phyloP scores from a whole-genome alignment of 2,797 vertebrate species.

The Sebastes minor region DNA sequence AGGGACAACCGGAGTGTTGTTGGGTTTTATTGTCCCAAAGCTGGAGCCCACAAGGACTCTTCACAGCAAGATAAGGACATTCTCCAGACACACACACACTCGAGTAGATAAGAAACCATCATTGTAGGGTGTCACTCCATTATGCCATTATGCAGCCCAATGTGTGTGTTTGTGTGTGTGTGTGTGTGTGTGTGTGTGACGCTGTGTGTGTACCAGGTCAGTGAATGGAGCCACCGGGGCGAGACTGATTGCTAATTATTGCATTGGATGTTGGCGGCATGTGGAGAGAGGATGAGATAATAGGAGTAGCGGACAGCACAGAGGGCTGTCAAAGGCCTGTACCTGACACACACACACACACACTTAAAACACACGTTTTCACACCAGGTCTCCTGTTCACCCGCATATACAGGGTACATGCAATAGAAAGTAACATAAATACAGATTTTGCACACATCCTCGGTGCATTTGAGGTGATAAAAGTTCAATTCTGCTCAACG shows the following conservation, averaged over 20 bases:
- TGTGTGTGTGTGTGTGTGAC: not conserved
- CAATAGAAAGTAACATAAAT: not conserved
- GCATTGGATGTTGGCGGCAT: constrained; percentile 49
- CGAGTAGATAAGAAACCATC: constrained; percentile 25
- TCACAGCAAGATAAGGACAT: constrained; percentile 47
- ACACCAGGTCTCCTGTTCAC: not conserved
- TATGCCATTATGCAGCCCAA: constrained; percentile 13
- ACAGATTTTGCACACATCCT: not conserved
- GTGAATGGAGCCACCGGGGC: constrained; percentile 54
- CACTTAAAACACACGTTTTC: not conserved
- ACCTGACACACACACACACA: constrained; percentile 17
- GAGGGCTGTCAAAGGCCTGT: constrained; percentile 5
- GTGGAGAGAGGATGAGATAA: constrained; percentile 55
- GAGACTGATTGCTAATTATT: constrained; percentile 74
- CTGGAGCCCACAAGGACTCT: constrained; percentile 39
- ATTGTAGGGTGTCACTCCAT: constrained; percentile 12
- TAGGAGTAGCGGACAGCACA: constrained; percentile 10
- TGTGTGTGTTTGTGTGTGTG: no score
- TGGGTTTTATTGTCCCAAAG: constrained; percentile 40
- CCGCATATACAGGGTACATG: not conserved
- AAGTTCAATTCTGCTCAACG: not conserved
- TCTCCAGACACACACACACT: constrained; percentile 16
- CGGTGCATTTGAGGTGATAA: not conserved
- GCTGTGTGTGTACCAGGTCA: constrained; percentile 33
- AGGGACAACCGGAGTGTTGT: constrained; percentile 1